A percentile compares a stretch with the other conserved stretches of the same genome.
phyloP scores from a whole-genome alignment of 2,113 vertebrate species.

The Cariama cristata region DNA sequence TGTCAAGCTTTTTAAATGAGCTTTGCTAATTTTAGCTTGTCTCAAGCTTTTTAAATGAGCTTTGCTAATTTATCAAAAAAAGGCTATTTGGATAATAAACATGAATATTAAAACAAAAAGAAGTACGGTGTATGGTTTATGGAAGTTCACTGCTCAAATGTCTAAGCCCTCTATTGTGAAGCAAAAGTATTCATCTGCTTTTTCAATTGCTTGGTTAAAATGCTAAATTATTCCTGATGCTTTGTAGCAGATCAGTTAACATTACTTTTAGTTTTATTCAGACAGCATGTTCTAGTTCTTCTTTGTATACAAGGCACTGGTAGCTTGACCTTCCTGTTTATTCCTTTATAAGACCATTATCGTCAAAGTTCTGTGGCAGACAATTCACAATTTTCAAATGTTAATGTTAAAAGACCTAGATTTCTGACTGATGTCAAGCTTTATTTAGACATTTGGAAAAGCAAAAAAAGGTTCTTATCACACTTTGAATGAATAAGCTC shows the following conservation, averaged over 20 bases:
- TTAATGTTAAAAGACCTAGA: conserved; percentile 57
- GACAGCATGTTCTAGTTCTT: conserved; percentile 58
- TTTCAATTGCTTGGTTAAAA: conserved; percentile 66
- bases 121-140: not conserved
- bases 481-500: conserved; percentile 43
- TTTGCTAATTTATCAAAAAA: conserved; percentile 10
- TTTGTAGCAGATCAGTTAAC: conserved; percentile 67
- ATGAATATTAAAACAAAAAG: conserved; percentile 63
- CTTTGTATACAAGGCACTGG: conserved; percentile 46
- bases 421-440: conserved; percentile 58
- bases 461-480: conserved; percentile 32
- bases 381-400: conserved; percentile 66
- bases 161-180: conserved; percentile 26
- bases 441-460: conserved; percentile 55
- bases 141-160: conserved; percentile 22
- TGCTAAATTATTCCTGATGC: conserved; percentile 69
- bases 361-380: conserved; percentile 53
- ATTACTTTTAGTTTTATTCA: conserved; percentile 71
- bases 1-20: conserved; percentile 24
- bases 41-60: conserved; percentile 29
- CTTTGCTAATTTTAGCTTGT: too few species aligned
- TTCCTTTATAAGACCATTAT: conserved; percentile 60
- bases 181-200: conserved; percentile 54
- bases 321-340: conserved; percentile 70
- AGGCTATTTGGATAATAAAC: conserved; percentile 37